Conservation (phyloP, 1,140 invertebrate species). For the Calliphora vicina region DNA sequence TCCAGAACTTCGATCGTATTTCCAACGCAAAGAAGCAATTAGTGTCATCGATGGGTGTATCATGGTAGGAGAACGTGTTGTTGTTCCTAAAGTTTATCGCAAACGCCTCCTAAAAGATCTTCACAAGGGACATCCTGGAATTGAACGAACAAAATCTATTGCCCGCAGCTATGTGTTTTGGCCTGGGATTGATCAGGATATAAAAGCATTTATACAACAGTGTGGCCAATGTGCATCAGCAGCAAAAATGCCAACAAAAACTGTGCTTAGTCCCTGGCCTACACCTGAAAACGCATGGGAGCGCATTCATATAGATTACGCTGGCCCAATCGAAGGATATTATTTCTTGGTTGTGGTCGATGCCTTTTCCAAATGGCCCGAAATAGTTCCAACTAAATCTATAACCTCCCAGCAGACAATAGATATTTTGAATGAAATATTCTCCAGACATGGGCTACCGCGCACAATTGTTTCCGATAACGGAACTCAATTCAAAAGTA, state of each 20-base stretch:
- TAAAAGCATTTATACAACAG: not conserved
- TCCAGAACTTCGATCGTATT: slow-evolving; percentile 1
- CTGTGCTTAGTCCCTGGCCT: slow-evolving; percentile 9
- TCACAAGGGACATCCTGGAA: slow-evolving; percentile 52
- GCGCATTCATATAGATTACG: slow-evolving; percentile 37
- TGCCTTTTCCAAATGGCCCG: slow-evolving; percentile 38
- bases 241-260: not conserved
- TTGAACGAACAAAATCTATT: slow-evolving; percentile 8
- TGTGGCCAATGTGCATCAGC: not conserved
- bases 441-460: slow-evolving; percentile 42
- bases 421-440: slow-evolving; percentile 31
- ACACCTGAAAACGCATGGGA: slow-evolving; percentile 3
- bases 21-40: not conserved
- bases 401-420: slow-evolving; percentile 28
- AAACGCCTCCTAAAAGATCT: slow-evolving; percentile 59
- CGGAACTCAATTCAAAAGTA: slow-evolving; percentile 39
- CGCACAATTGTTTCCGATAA: slow-evolving; percentile 38
- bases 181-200: not conserved
- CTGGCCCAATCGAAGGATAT: slow-evolving; percentile 25
- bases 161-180: not conserved
- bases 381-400: slow-evolving; percentile 25
- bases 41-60: slow-evolving; percentile 7
- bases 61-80: slow-evolving; percentile 35
- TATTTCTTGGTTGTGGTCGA: slow-evolving; percentile 33
- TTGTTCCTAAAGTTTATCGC: slow-evolving; percentile 58